phyloP scores from a whole-genome alignment of 2,797 vertebrate species.

The Bucorvus abyssinicus region DNA sequence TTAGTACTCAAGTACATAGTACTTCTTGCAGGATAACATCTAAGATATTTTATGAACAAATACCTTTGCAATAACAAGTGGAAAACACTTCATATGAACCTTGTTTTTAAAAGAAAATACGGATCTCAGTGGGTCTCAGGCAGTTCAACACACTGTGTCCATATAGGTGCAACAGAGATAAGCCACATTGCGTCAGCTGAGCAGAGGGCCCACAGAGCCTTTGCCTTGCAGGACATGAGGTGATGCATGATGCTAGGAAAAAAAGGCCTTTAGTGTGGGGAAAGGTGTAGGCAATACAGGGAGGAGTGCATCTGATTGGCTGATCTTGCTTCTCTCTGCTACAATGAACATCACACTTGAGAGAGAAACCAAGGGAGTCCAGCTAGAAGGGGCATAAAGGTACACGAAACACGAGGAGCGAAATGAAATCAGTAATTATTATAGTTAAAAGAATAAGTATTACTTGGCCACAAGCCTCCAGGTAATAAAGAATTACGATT shows the following conservation, averaged over 20 bases:
- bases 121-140: neutral
- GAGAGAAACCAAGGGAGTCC: neutral
- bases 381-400: neutral
- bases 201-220: neutral
- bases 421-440: neutral
- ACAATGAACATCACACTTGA: neutral
- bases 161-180: neutral
- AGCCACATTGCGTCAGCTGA: neutral
- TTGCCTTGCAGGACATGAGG: neutral
- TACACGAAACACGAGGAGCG: neutral
- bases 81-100: neutral
- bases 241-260: neutral
- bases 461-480: neutral
- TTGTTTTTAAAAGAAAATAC: neutral
- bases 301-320: neutral
- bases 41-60: neutral
- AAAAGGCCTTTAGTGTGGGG: neutral
- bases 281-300: neutral
- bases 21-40: neutral
- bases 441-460: neutral
- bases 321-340: neutral
- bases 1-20: neutral
- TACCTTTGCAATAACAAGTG: neutral
- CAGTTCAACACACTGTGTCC: neutral
- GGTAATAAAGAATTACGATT: neutral